phyloP scores from a whole-genome alignment of 2,888 invertebrate species.

The Dolichopus griseipennis region DNA sequence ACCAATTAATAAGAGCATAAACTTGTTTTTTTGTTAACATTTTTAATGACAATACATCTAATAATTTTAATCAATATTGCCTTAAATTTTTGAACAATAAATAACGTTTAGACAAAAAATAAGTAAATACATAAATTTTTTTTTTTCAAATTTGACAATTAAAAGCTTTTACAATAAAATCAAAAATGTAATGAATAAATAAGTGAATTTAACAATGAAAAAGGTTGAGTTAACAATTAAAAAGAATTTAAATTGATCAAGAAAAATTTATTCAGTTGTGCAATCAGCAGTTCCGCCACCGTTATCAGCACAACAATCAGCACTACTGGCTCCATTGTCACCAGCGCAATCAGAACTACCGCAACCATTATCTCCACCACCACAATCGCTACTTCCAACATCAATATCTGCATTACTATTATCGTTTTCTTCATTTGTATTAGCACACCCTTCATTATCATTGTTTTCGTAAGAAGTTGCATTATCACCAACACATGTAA shows the following conservation, averaged over 20 bases:
- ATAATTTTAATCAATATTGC: too few relatives aligned
- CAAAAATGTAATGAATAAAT: too few relatives aligned
- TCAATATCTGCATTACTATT: constrained; percentile 36
- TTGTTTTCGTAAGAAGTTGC: constrained; percentile 38
- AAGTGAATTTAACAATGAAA: too few relatives aligned
- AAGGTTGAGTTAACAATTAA: too few relatives aligned
- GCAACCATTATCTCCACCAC: constrained; percentile 51
- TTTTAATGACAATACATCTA: too few relatives aligned
- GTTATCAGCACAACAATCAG: neutral
- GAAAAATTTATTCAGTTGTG: too few relatives aligned
- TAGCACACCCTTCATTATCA: constrained; percentile 35
- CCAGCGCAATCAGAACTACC: constrained; percentile 45
- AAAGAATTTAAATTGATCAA: constrained; percentile 17
- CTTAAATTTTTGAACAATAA: too few relatives aligned
- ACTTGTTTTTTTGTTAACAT: too few relatives aligned
- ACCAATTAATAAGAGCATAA: constrained; percentile 60
- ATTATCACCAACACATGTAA: constrained; percentile 41
- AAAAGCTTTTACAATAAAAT: too few relatives aligned
- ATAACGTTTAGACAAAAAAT: too few relatives aligned
- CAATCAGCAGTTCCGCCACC: constrained; percentile 14
- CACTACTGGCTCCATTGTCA: constrained; percentile 42
- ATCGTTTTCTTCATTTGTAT: constrained; percentile 30
- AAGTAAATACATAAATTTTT: too few relatives aligned
- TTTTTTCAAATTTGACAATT: too few relatives aligned
- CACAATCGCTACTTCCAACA: constrained; percentile 40